Conservation (phyloP, 1,140 invertebrate species). For the Pectinophora gossypiella region DNA sequence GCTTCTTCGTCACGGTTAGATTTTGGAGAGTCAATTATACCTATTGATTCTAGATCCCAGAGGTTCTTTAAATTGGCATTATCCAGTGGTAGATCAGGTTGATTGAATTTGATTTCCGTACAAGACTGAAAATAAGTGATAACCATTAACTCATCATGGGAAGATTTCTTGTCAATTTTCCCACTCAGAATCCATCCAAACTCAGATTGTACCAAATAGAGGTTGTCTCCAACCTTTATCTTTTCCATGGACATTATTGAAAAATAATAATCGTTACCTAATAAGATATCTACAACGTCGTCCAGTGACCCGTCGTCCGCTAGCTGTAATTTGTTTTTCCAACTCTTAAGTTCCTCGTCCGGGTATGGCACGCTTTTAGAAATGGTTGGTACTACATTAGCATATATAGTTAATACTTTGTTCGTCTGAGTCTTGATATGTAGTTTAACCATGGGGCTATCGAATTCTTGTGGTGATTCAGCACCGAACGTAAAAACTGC, state of each 20-base stretch:
- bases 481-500: slow-evolving; percentile 1
- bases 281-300: slow-evolving; percentile 3
- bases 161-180: neutral
- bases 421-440: neutral
- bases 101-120: slow-evolving; percentile 6
- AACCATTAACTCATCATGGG: neutral
- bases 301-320: slow-evolving; percentile 6
- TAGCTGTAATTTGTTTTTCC: neutral
- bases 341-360: neutral
- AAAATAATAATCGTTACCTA: slow-evolving; percentile 13
- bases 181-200: neutral
- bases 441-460: slow-evolving; percentile 3
- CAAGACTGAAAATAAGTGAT: neutral
- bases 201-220: neutral
- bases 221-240: neutral
- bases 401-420: neutral
- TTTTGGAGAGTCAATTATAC: slow-evolving; percentile 24
- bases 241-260: neutral
- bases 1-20: slow-evolving; percentile 21
- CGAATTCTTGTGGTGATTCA: neutral
- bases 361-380: neutral
- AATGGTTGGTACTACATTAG: slow-evolving; percentile 3
- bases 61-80: slow-evolving; percentile 12
- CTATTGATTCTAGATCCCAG: slow-evolving; percentile 30
- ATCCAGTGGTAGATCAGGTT: slow-evolving; percentile 18